Evolutionary conservation across 2,888 invertebrate genomes (phyloP).

Genomic region (Polyploca ridens): DNA sequence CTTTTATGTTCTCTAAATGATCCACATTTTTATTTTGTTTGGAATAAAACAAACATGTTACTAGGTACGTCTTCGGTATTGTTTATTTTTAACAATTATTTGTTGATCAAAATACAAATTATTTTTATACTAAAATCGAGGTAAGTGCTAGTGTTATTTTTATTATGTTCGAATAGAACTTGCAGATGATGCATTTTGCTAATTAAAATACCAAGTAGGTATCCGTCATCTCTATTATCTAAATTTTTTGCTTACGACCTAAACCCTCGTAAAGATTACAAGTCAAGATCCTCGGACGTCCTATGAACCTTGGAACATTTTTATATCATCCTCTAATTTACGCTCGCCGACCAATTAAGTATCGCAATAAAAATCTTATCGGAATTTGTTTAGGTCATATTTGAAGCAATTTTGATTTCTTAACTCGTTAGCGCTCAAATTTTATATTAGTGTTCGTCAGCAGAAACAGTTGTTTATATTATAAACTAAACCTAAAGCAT

Average conservation of each 20-base stretch:
- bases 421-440: slow-evolving; percentile 3
- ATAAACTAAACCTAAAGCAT: background rate
- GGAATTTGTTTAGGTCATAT: slow-evolving; percentile 47
- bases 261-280: slow-evolving; percentile 56
- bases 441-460: background rate
- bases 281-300: slow-evolving; percentile 55
- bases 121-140: too few relatives aligned
- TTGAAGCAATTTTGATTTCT: slow-evolving; percentile 12
- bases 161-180: too few relatives aligned
- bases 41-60: too few relatives aligned
- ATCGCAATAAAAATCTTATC: slow-evolving; percentile 58
- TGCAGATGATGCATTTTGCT: too few relatives aligned
- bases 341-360: slow-evolving; percentile 72
- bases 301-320: slow-evolving; percentile 50
- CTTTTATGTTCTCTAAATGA: too few relatives aligned
- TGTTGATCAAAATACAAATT: too few relatives aligned
- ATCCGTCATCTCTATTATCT: slow-evolving; percentile 41
- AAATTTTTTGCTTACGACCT: slow-evolving; percentile 58
- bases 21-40: too few relatives aligned
- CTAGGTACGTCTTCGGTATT: too few relatives aligned
- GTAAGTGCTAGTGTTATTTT: too few relatives aligned
- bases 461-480: slow-evolving; percentile 1
- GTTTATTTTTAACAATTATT: too few relatives aligned
- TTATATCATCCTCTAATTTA: slow-evolving; percentile 72
- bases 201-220: slow-evolving; percentile 14